Evolutionary conservation across 2,797 vertebrate species (phyloP).

Genomic region (Amblyraja radiata): DNA sequence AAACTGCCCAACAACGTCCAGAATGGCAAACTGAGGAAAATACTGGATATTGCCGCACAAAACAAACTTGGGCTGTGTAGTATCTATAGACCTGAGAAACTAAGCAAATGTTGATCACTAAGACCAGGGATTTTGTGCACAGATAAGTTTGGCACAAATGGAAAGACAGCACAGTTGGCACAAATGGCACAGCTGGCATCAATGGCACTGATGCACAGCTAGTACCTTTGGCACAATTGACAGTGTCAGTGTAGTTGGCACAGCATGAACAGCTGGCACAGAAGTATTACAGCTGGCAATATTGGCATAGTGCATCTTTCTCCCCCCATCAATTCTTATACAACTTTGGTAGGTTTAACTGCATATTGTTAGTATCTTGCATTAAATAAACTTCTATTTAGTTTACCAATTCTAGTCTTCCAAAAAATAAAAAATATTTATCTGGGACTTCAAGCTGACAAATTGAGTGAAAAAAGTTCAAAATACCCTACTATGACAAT

Average conservation of each 20-base stretch:
- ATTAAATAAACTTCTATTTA: slow-evolving; percentile 34
- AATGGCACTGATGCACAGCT: slow-evolving; percentile 59
- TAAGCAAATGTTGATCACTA: slow-evolving; percentile 36
- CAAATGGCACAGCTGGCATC: slow-evolving; percentile 79
- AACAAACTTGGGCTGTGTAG: slow-evolving; percentile 20
- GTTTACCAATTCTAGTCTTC: neutral
- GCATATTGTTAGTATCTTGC: slow-evolving; percentile 12
- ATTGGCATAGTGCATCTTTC: slow-evolving; percentile 32
- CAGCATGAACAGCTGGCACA: slow-evolving; percentile 38
- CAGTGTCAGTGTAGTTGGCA: slow-evolving; percentile 38
- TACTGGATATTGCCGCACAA: neutral
- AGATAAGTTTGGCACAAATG: slow-evolving; percentile 38
- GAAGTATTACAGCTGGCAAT: slow-evolving; percentile 38
- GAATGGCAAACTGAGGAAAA: too few species aligned
- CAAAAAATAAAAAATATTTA: neutral
- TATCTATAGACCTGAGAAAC: slow-evolving; percentile 18
- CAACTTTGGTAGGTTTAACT: slow-evolving; percentile 38
- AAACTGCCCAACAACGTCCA: neutral
- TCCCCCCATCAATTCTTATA: slow-evolving; percentile 38
- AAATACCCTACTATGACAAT: slow-evolving; percentile 7
- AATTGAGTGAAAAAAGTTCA: neutral
- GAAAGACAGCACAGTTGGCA: slow-evolving; percentile 80
- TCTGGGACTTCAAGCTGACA: neutral
- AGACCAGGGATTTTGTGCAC: slow-evolving; percentile 37
- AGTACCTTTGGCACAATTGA: slow-evolving; percentile 37